These are phyloP conservation scores for Bacillus rossius DNA, from an alignment of 1,140 invertebrate genomes.

Conservation along the genomic window DNA sequence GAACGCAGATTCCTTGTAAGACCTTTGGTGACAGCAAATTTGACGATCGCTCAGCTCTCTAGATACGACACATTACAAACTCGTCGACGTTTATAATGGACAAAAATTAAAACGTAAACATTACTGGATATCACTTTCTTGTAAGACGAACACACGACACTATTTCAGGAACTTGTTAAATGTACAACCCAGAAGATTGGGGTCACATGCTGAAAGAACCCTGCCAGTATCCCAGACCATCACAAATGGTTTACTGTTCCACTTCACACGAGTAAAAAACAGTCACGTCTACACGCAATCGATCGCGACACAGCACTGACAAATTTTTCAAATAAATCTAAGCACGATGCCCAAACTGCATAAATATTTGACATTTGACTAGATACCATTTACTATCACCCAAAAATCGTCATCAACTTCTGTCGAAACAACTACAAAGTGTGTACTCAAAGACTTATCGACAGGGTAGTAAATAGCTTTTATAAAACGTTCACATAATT, in stretches of 20 bases:
- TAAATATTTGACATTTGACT: neutral
- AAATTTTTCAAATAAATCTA: neutral
- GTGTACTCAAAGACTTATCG: neutral
- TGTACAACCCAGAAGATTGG: conserved; percentile 50
- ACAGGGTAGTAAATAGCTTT: neutral
- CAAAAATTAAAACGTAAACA: neutral
- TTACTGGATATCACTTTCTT: neutral
- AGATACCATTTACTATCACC: neutral
- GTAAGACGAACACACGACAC: neutral
- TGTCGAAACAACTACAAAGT: neutral
- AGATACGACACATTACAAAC: neutral
- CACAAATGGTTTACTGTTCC: neutral
- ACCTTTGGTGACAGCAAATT: neutral
- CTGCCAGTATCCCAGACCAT: neutral
- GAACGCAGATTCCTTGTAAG: neutral
- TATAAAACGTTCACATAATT: neutral
- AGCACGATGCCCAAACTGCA: neutral
- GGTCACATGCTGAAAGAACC: conserved; percentile 51
- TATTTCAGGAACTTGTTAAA: conserved; percentile 16
- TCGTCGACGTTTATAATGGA: neutral
- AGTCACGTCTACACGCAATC: neutral
- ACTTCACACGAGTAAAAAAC: neutral
- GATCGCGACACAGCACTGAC: neutral
- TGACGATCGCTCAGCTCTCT: neutral
- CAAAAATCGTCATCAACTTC: neutral